A percentile compares a stretch with the other conserved stretches of the same genome.
These are phyloP conservation scores for Neoitamus cyanurus DNA, from an alignment of 2,888 invertebrate genomes.

Conservation along the genomic window DNA sequence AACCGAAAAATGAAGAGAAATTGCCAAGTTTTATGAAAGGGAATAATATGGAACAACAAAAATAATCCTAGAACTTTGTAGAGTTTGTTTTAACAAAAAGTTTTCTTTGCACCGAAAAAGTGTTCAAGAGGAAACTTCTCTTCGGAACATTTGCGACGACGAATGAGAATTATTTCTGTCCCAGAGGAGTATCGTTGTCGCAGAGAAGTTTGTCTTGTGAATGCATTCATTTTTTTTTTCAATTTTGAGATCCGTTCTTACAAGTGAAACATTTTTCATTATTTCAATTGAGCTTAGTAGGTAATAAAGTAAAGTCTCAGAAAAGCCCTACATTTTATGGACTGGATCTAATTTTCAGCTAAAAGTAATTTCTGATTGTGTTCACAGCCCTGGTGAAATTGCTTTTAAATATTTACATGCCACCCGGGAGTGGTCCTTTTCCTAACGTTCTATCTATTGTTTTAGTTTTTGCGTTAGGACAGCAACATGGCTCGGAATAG, in stretches of 20 bases:
- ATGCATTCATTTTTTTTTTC: not conserved
- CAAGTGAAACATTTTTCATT: not conserved
- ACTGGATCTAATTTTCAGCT: not conserved
- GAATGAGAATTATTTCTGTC: not conserved
- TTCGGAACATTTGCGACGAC: not conserved
- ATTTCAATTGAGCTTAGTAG: not conserved
- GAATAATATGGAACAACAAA: not conserved
- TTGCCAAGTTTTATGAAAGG: not conserved
- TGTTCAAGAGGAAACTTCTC: not conserved
- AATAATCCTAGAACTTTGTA: not conserved
- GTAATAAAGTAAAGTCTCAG: not conserved
- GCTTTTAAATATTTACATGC: not conserved
- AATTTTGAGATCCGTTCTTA: not conserved
- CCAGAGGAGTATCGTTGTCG: not conserved
- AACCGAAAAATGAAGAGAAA: not conserved
- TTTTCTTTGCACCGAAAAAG: not conserved
- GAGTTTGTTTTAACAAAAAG: not conserved
- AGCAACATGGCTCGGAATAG: not conserved
- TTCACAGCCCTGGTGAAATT: not conserved
- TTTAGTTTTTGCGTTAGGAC: not conserved
- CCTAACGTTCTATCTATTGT: not conserved
- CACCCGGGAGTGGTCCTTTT: not conserved
- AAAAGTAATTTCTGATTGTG: not conserved
- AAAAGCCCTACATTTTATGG: not conserved
- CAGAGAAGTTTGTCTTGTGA: not conserved